Conservation (phyloP, 2,113 vertebrate genomes). For the Hoplias malabaricus region DNA sequence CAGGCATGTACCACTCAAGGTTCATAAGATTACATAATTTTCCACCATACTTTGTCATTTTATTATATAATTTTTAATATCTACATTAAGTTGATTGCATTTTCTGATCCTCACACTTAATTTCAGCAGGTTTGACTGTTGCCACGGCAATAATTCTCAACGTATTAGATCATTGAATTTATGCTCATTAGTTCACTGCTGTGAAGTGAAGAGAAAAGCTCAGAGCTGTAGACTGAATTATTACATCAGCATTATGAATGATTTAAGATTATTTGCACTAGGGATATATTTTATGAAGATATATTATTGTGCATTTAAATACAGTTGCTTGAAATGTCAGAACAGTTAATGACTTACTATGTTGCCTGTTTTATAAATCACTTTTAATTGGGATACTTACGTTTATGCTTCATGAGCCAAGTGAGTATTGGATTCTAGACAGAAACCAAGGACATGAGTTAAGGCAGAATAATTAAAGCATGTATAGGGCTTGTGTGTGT, state of each 20-base stretch:
- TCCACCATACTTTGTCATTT: too few relatives aligned
- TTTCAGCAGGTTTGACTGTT: background rate
- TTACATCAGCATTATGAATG: background rate
- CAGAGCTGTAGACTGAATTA: background rate
- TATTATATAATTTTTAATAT: too few relatives aligned
- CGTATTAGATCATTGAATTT: too few relatives aligned
- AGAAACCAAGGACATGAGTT: constrained; percentile 6
- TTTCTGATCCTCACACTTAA: too few relatives aligned
- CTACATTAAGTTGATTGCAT: too few relatives aligned
- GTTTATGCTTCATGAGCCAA: constrained; percentile 30
- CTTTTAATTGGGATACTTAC: constrained; percentile 58
- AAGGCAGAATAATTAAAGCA: too few relatives aligned
- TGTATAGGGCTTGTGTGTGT: too few relatives aligned
- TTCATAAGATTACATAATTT: too few relatives aligned
- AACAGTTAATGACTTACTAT: background rate
- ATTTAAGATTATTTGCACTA: background rate
- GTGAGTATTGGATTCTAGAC: background rate
- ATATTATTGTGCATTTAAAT: background rate
- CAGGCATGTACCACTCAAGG: too few relatives aligned
- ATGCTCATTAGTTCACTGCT: background rate
- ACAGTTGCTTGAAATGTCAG: background rate
- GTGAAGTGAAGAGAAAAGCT: background rate
- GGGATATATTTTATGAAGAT: background rate
- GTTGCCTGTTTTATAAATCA: constrained; percentile 49
- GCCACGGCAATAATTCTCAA: background rate